These are phyloP conservation scores for Elaeidobius kamerunicus DNA, from an alignment of 2,888 invertebrate genomes.

Conservation along the genomic window DNA sequence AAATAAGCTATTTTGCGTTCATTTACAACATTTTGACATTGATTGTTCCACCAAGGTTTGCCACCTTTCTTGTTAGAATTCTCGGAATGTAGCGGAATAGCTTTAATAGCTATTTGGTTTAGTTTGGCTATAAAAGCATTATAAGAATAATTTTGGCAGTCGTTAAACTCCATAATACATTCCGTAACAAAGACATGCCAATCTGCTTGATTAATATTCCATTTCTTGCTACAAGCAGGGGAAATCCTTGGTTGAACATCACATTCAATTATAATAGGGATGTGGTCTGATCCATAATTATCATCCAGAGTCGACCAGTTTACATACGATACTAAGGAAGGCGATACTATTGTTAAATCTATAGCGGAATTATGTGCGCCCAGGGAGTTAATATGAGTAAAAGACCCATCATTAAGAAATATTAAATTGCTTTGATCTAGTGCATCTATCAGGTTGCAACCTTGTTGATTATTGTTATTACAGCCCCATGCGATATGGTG, in stretches of 20 bases:
- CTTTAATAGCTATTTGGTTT: background rate
- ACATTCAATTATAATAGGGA: constrained; percentile 9
- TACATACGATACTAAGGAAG: constrained; percentile 1
- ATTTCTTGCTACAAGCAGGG: constrained; percentile 4
- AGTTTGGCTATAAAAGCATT: background rate
- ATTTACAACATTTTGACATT: constrained; percentile 5
- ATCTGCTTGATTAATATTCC: constrained; percentile 14
- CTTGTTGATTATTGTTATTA: background rate
- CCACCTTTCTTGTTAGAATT: background rate
- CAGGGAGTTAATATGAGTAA: background rate
- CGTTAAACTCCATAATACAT: background rate
- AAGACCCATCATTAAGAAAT: constrained; percentile 9
- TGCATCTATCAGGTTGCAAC: constrained; percentile 25
- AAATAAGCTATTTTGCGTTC: constrained; percentile 1
- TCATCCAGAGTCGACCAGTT: constrained; percentile 12
- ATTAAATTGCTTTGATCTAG: constrained; percentile 9
- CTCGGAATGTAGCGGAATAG: background rate
- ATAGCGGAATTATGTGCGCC: background rate
- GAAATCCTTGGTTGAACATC: background rate
- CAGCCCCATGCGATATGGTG: constrained; percentile 6
- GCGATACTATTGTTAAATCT: constrained; percentile 1
- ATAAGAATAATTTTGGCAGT: background rate
- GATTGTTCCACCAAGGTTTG: constrained; percentile 20
- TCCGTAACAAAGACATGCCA: background rate
- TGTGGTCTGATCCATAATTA: constrained; percentile 19